Base-by-base conservation (phyloP, 2,888 invertebrate species). In the Drosophila testacea region DNA sequence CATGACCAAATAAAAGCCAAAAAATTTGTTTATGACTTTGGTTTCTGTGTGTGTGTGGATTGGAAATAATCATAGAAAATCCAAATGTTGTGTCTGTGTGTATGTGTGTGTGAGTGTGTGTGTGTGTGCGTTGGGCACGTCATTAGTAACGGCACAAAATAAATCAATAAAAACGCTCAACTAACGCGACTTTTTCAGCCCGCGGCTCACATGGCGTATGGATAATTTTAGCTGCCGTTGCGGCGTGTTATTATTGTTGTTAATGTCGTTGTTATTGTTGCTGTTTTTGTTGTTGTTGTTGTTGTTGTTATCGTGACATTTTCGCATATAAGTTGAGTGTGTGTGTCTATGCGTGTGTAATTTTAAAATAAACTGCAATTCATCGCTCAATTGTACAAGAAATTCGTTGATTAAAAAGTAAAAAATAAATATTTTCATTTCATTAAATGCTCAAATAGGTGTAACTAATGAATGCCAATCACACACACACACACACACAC, bases 101-200 rank as follows among this genome's bases (percentile, higher is more conserved):
- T n/a, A n/a, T 69, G 38, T 57, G 27, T 56, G 27, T 69, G 42
- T 60, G 56, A 60, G 70, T 66, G 61, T 69, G 65, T 56, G 79
- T 62, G 54, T 59, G 52, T 51, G 47, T 73, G 47, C 60, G 70
- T 70, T 67, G 76, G 69, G 69, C 75, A 66, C 81, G 84, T 86
- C 87, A 83, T 88, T 86, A 88, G 86, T 76, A 88, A 81, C 72
- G 55, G 70, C 64, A 73, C 61, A 79, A 83, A 87, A 83, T 77
- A 83, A 88, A 83, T 83, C 83, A 88, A 88, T 83, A 83, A 88
- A 85, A 75, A 66, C 67, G 68, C 87, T 73, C 65, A 74, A 69
- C 78, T 66, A 85, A 71, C 67, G 67, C 66, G 70, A 77, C 74
- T 77, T 63, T 79, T 62, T 54, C 61, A 47, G 52, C 68, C 74